Evolutionary conservation across 2,888 invertebrate species (phyloP).

Genomic region (Phengaris alcon): DNA sequence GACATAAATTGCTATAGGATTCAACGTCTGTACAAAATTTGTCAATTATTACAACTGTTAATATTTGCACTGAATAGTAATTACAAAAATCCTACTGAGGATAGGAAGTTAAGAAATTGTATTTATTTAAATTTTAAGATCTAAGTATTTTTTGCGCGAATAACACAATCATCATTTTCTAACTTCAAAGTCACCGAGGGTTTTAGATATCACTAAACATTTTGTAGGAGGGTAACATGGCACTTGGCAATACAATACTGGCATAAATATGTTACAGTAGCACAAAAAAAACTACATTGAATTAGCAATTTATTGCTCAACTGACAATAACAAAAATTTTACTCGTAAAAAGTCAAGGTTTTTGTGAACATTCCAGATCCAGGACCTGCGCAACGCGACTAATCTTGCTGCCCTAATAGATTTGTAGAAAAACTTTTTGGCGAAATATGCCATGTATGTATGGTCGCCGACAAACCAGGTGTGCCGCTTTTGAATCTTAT

Average conservation of each 20-base stretch:
- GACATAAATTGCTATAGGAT: slow-evolving; percentile 8
- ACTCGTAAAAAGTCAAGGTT: background rate
- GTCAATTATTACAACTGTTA: background rate
- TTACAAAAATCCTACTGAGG: background rate
- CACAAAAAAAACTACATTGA: background rate
- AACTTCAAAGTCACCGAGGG: background rate
- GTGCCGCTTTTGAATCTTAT: no score
- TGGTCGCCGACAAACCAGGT: no score
- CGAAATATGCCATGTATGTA: no score
- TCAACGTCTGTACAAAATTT: background rate
- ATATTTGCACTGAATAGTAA: background rate
- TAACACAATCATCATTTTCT: background rate
- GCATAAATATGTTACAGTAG: background rate
- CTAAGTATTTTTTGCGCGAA: background rate
- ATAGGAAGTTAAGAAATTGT: background rate
- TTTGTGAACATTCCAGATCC: background rate
- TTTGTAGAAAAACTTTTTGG: no score
- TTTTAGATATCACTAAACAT: background rate
- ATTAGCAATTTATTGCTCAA: slow-evolving; percentile 8
- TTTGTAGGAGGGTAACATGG: background rate
- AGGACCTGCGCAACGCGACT: background rate
- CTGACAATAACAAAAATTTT: slow-evolving; percentile 19
- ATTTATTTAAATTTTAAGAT: background rate
- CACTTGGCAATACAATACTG: slow-evolving; percentile 16
- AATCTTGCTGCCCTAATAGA: no score